These are phyloP conservation scores for Corticium candelabrum DNA, from an alignment of 37 sponge, comb jelly and placozoan species.

Conservation along the genomic window DNA sequence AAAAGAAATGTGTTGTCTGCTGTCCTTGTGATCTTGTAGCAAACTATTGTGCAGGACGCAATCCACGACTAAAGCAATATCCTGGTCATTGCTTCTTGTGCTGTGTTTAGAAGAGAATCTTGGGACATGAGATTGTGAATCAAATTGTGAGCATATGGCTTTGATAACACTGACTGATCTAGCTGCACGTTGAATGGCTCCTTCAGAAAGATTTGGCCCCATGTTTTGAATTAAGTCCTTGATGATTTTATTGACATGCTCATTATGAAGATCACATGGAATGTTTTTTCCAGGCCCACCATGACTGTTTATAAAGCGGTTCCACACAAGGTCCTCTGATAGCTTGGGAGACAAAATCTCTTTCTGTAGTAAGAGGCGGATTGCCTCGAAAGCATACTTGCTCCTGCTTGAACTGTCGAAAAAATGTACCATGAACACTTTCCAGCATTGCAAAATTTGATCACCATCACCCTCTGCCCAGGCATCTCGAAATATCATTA, in stretches of 20 bases:
- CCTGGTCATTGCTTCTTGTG: no score
- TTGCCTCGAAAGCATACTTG: constrained; percentile 24
- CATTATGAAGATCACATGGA: constrained; percentile 38
- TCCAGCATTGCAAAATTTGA: constrained; percentile 26
- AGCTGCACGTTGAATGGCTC: constrained; percentile 15
- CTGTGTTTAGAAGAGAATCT: no score
- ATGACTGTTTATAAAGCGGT: constrained; percentile 28
- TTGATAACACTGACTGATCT: constrained; percentile 15
- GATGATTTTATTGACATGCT: constrained; percentile 30
- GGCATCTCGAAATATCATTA: constrained; percentile 19
- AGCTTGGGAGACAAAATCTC: constrained; percentile 10
- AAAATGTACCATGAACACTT: constrained; percentile 30
- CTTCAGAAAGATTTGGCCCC: constrained; percentile 28
- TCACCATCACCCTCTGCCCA: constrained; percentile 42
- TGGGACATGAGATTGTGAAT: no score
- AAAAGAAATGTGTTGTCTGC: no score
- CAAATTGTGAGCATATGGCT: no score
- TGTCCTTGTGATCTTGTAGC: no score
- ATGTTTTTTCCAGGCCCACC: constrained; percentile 30
- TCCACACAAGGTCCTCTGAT: constrained; percentile 29
- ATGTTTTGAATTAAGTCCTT: constrained; percentile 26
- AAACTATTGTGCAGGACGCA: no score
- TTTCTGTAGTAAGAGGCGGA: constrained; percentile 11
- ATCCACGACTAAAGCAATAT: no score
- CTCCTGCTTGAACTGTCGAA: background rate